These are phyloP conservation scores for Geophilus truncorum DNA, from an alignment of 2,888 invertebrate species.

Conservation along the genomic window DNA sequence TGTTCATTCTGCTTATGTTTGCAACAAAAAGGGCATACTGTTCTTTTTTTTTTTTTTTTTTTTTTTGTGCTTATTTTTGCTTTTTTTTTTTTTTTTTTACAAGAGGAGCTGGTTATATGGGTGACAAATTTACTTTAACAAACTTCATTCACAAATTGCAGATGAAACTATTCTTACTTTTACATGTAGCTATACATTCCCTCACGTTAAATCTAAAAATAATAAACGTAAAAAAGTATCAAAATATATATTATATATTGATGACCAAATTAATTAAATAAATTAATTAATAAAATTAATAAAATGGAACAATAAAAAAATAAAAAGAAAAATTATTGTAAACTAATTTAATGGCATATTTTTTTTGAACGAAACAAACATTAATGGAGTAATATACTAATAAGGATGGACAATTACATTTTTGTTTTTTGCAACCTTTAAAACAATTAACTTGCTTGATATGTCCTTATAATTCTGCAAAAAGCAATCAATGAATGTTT, in stretches of 20 bases:
- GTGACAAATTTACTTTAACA: not conserved
- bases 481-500: not conserved
- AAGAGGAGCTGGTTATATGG: not conserved
- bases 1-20: not conserved
- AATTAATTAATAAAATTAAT: not conserved
- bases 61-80: too few species aligned
- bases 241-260: not conserved
- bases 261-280: not conserved
- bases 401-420: not conserved
- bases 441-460: not conserved
- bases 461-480: not conserved
- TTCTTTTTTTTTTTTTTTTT: slow-evolving; percentile 6
- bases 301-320: not conserved
- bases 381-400: not conserved
- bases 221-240: not conserved
- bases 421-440: not conserved
- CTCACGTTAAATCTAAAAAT: not conserved
- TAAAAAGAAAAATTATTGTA: not conserved
- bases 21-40: not conserved
- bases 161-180: not conserved
- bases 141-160: not conserved
- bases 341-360: not conserved
- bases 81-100: slow-evolving; percentile 19
- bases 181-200: not conserved
- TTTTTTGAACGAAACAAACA: not conserved